Conservation (phyloP, 2,888 invertebrate species). For the Thecocarcelia acutangulata region DNA sequence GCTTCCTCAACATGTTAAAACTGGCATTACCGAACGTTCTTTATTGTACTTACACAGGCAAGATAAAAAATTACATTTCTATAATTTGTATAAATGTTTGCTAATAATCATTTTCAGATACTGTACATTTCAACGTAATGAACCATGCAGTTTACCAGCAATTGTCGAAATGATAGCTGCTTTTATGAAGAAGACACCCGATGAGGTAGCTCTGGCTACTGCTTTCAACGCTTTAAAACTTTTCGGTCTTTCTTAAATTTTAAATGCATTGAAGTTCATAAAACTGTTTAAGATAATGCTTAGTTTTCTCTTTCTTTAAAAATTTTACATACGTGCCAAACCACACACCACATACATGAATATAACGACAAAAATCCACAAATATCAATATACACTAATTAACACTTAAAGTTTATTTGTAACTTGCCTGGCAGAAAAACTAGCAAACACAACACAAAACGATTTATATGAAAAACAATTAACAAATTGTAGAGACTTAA, state of each 20-base stretch:
- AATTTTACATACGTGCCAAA: constrained; percentile 61
- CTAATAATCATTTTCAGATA: constrained; percentile 83
- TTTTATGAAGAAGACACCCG: constrained; percentile 91
- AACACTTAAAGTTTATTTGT: constrained; percentile 11
- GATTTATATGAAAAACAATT: constrained; percentile 23
- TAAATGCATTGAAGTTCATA: constrained; percentile 15
- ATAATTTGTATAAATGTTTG: background rate
- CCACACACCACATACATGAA: constrained; percentile 34
- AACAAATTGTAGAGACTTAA: constrained; percentile 52
- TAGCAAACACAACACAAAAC: constrained; percentile 24
- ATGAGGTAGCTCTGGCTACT: constrained; percentile 94
- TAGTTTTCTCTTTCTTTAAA: constrained; percentile 30
- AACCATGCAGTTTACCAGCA: constrained; percentile 96
- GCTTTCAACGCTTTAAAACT: constrained; percentile 95
- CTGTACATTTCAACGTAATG: constrained; percentile 97
- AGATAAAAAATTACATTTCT: background rate
- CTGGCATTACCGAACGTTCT: constrained; percentile 91
- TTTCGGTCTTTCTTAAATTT: constrained; percentile 88
- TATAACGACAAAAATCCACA: constrained; percentile 21
- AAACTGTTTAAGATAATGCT: constrained; percentile 51
- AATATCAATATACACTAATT: constrained; percentile 9
- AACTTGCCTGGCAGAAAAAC: constrained; percentile 45
- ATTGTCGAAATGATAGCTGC: constrained; percentile 97
- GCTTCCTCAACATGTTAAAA: constrained; percentile 92
- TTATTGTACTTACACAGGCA: constrained; percentile 81